A percentile compares a stretch with the other conserved stretches of the same genome.
phyloP scores from a whole-genome alignment of 2,113 vertebrate species.

The Neodon shergylaensis region DNA sequence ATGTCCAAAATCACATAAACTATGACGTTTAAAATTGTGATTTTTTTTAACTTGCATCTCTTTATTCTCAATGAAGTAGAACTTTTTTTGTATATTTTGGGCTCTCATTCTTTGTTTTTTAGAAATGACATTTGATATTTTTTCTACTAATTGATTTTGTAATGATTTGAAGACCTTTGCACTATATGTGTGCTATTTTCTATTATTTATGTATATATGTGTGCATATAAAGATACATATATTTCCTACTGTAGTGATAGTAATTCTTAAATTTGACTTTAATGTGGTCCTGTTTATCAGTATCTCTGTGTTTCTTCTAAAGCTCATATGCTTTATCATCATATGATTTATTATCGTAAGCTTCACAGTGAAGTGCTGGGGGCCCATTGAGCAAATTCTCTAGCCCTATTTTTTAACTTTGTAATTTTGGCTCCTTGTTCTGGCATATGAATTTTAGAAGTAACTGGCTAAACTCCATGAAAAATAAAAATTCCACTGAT shows the following conservation, averaged over 20 bases:
- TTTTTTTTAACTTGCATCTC: slow-evolving; percentile 37
- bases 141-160: background rate
- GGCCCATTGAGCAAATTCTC: background rate
- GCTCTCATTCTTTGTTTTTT: background rate
- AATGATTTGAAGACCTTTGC: background rate
- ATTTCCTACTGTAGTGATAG: background rate
- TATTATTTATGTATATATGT: background rate
- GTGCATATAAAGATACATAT: background rate
- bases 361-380: background rate
- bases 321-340: background rate
- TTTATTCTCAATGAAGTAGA: background rate
- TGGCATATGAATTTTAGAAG: slow-evolving; percentile 39
- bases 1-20: background rate
- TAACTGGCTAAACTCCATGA: background rate
- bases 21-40: background rate
- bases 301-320: background rate
- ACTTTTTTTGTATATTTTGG: background rate
- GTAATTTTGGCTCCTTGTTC: slow-evolving; percentile 19
- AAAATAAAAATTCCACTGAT: background rate
- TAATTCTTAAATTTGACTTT: slow-evolving; percentile 9
- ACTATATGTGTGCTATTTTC: background rate
- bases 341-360: background rate
- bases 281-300: background rate
- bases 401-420: background rate
- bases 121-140: background rate